Evolutionary conservation across 1,140 invertebrate species (phyloP).

Genomic region (Planococcus citri): DNA sequence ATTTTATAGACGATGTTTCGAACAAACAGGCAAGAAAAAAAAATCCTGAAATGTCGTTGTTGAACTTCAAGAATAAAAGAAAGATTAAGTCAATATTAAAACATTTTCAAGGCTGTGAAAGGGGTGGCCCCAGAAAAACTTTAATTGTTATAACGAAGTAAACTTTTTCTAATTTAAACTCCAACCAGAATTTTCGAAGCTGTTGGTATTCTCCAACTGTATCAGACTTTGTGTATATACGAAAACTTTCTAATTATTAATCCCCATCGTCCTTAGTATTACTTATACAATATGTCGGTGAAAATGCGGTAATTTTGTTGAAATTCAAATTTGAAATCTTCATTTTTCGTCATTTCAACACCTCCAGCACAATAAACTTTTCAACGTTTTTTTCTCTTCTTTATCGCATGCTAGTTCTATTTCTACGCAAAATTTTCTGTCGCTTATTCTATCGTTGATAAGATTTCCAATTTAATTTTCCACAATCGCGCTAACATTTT

Average conservation of each 20-base stretch:
- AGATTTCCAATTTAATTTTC: too few relatives aligned
- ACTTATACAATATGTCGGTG: neutral
- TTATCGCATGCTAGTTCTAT: neutral
- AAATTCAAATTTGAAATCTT: slow-evolving; percentile 4
- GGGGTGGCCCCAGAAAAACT: neutral
- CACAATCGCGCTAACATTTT: too few relatives aligned
- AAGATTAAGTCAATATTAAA: slow-evolving; percentile 8
- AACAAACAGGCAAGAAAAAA: neutral
- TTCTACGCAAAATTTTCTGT: too few relatives aligned
- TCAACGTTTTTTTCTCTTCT: neutral
- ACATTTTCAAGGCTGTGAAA: slow-evolving; percentile 2
- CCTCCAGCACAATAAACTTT: neutral
- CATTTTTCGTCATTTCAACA: neutral
- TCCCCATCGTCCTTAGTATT: neutral
- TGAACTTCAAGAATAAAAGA: neutral
- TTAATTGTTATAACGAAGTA: slow-evolving; percentile 3
- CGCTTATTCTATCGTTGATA: too few relatives aligned
- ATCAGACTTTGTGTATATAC: neutral
- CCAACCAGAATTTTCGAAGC: neutral
- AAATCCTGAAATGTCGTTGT: neutral
- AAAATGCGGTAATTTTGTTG: neutral
- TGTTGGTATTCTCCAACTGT: slow-evolving; percentile 1
- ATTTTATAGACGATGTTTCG: neutral
- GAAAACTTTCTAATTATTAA: slow-evolving; percentile 1
- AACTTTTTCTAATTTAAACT: slow-evolving; percentile 8